Percentiles rank a stretch among this genome's conserved stretches.
Conservation (phyloP, 2,888 invertebrate genomes). For the Lithosia quadra region DNA sequence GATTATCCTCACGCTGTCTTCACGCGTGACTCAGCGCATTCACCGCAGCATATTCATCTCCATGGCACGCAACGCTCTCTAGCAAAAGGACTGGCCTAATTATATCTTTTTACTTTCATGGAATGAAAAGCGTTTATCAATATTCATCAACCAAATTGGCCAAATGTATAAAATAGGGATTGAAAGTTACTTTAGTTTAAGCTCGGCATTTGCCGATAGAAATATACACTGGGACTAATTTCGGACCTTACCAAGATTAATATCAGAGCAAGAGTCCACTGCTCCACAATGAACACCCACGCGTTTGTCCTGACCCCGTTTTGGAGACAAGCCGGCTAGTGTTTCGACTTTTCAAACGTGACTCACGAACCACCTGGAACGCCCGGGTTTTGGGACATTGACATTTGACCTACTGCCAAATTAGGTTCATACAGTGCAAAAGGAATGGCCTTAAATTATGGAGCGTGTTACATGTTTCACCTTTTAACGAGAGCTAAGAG, state of each 20-base stretch:
- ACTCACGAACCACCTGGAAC: conserved; percentile 61
- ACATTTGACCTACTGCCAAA: conserved; percentile 58
- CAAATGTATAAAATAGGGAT: too few relatives aligned
- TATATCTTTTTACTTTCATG: too few relatives aligned
- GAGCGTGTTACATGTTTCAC: neutral
- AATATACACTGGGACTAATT: neutral
- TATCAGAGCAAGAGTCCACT: conserved; percentile 18
- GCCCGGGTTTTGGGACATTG: conserved; percentile 69
- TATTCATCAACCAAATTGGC: too few relatives aligned
- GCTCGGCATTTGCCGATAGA: too few relatives aligned
- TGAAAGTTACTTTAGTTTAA: too few relatives aligned
- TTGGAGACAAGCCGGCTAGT: conserved; percentile 33
- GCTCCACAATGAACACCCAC: conserved; percentile 35
- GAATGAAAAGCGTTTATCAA: too few relatives aligned
- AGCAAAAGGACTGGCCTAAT: too few relatives aligned
- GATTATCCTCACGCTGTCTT: too few relatives aligned
- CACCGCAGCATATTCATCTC: too few relatives aligned
- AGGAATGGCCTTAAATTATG: conserved; percentile 17
- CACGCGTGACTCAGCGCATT: too few relatives aligned
- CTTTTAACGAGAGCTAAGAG: neutral
- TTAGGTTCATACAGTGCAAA: conserved; percentile 29
- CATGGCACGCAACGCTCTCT: too few relatives aligned
- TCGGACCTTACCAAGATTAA: conserved; percentile 16
- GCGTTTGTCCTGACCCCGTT: conserved; percentile 50
- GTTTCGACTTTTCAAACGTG: conserved; percentile 45